Evolutionary conservation across 2,113 vertebrate species (phyloP).

Genomic region (Anguilla japonica): DNA sequence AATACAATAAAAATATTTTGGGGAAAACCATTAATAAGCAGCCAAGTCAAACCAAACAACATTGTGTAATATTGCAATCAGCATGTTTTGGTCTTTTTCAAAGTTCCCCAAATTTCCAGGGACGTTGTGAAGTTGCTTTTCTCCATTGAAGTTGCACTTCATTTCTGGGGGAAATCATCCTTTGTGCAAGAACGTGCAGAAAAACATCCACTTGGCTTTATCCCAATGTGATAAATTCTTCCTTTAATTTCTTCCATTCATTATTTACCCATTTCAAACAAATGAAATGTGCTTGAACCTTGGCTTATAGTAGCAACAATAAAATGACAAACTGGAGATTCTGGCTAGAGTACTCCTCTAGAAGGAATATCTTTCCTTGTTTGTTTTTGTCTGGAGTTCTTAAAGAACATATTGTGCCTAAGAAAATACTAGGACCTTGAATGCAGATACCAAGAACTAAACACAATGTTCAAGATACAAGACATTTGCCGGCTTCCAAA

Average conservation of each 20-base stretch:
- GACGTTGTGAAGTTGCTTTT: background rate
- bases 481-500: background rate
- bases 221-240: background rate
- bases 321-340: background rate
- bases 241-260: background rate
- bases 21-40: background rate
- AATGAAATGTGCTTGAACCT: background rate
- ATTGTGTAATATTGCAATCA: background rate
- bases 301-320: background rate
- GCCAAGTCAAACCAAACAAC: background rate
- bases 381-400: background rate
- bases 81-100: background rate
- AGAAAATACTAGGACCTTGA: background rate
- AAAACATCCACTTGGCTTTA: background rate
- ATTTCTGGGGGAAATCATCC: background rate
- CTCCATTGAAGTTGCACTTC: background rate
- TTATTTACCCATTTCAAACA: background rate
- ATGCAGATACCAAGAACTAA: background rate
- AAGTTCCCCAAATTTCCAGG: background rate
- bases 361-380: background rate
- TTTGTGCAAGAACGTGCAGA: background rate
- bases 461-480: background rate
- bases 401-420: slow-evolving; percentile 9
- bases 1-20: too few relatives aligned
- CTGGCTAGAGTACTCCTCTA: background rate